phyloP scores from a whole-genome alignment of 2,113 vertebrate species.

The Puntigrus tetrazona region DNA sequence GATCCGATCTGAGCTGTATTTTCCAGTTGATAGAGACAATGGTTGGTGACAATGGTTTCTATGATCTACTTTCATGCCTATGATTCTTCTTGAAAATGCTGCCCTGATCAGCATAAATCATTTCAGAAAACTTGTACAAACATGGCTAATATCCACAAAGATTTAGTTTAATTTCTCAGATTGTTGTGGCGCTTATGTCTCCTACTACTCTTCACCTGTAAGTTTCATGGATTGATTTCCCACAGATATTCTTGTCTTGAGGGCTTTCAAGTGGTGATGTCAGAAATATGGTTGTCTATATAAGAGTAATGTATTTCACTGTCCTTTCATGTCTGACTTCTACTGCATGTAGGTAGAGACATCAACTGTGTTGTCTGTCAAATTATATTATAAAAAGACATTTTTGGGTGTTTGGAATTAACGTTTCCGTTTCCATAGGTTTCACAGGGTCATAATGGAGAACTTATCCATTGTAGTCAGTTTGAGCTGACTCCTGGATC shows the following conservation, averaged over 20 bases:
- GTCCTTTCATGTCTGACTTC: background rate
- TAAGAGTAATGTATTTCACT: background rate
- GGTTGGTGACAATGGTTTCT: no score
- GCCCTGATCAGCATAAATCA: no score
- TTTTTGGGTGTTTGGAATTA: background rate
- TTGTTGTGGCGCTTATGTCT: no score
- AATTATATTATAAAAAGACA: background rate
- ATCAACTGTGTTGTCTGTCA: background rate
- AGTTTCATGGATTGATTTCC: no score
- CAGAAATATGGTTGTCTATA: background rate
- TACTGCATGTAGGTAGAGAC: background rate
- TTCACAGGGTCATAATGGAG: constrained; percentile 57
- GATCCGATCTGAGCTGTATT: no score
- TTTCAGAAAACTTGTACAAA: no score
- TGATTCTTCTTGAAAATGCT: no score
- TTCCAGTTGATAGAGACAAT: no score
- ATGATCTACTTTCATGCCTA: no score
- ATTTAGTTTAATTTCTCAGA: no score
- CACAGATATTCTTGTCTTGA: background rate
- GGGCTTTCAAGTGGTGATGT: background rate
- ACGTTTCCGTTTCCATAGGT: background rate
- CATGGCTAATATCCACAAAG: no score
- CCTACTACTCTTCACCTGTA: no score
- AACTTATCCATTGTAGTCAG: constrained; percentile 62
- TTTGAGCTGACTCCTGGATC: constrained; percentile 63